Conservation (phyloP, 2,797 vertebrate species). For the Bradypus variegatus region DNA sequence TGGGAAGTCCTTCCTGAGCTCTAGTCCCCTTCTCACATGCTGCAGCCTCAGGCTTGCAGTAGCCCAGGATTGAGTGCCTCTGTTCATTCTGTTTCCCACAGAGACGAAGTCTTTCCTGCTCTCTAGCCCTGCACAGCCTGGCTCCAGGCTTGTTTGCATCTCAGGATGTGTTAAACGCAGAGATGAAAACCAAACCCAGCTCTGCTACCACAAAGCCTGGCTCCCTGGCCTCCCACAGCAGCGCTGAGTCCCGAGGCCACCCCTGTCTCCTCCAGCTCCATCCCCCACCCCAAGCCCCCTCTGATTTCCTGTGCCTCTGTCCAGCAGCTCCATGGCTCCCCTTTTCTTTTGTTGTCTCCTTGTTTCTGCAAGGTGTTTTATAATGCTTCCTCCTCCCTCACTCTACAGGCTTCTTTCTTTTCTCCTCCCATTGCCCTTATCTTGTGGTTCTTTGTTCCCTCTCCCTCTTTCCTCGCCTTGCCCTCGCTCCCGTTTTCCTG, state of each 20-base stretch:
- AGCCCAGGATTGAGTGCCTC: background rate
- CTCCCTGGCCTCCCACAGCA: background rate
- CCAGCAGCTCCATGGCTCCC: background rate
- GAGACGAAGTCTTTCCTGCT: background rate
- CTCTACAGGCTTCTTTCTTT: background rate
- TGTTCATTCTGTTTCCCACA: background rate
- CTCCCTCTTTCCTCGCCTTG: no score
- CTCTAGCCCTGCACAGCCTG: background rate
- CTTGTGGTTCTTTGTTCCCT: background rate
- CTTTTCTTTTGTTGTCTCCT: background rate
- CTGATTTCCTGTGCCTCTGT: background rate
- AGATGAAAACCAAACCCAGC: constrained; percentile 44
- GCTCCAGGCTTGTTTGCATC: constrained; percentile 40
- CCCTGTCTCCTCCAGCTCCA: no score
- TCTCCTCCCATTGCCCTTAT: background rate
- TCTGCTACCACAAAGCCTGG: constrained; percentile 10
- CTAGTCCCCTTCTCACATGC: background rate
- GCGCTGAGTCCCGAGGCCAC: background rate
- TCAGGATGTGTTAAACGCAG: constrained; percentile 56
- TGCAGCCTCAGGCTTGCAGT: background rate
- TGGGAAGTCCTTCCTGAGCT: constrained; percentile 12
- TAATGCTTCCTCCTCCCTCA: background rate
- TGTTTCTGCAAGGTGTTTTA: background rate
- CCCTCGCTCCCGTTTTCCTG: background rate
- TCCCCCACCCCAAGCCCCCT: no score